A percentile compares a stretch with the other conserved stretches of the same genome.
Evolutionary conservation across 2,797 vertebrate genomes (phyloP).

Genomic region (Zalophus californianus): DNA sequence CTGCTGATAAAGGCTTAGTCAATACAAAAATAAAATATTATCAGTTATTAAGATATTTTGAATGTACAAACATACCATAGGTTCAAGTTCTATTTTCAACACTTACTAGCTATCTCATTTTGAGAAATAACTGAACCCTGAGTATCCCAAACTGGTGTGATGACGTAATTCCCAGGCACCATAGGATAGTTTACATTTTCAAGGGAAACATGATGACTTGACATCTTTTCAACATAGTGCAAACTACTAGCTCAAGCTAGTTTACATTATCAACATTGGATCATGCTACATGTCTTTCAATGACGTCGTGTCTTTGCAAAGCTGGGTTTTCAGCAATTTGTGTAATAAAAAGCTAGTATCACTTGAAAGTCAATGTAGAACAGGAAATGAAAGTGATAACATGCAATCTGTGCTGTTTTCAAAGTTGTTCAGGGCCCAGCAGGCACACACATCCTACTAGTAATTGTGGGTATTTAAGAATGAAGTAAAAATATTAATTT

Average conservation of each 20-base stretch:
- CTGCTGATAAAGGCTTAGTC: not conserved
- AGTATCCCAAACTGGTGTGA: not conserved
- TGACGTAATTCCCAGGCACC: not conserved
- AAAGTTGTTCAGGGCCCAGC: not conserved
- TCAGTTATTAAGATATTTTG: not conserved
- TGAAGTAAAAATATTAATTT: not conserved
- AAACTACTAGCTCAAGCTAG: not conserved
- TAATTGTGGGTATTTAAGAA: not conserved
- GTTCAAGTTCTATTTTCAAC: not conserved
- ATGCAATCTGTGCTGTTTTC: not conserved
- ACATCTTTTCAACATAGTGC: not conserved
- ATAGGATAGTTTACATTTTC: not conserved
- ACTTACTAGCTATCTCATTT: not conserved
- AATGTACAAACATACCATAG: not conserved
- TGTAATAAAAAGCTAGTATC: not conserved
- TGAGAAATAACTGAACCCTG: not conserved
- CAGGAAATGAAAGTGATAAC: not conserved
- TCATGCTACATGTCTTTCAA: not conserved
- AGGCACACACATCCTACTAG: not conserved
- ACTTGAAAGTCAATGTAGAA: not conserved
- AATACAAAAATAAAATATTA: slow-evolving; percentile 29
- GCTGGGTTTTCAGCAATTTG: not conserved
- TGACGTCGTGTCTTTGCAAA: not conserved
- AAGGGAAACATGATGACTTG: not conserved
- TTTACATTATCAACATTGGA: not conserved